Percentiles rank a stretch among this genome's conserved stretches.
Conservation (phyloP, 2,888 invertebrate species). For the Capitulum mitella region DNA sequence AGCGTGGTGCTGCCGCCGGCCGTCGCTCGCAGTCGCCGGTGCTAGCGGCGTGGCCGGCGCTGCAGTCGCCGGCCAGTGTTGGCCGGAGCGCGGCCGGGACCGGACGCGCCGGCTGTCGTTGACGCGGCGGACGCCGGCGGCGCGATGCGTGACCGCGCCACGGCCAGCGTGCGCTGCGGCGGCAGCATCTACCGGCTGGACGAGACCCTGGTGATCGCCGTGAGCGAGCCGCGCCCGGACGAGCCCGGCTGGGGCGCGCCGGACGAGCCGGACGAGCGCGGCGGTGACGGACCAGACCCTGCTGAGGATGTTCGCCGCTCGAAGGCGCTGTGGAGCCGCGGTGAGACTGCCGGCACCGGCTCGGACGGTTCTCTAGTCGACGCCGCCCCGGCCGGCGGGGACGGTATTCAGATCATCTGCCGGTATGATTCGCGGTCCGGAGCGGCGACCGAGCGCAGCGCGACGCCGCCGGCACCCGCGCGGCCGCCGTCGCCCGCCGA, state of each 20-base stretch:
- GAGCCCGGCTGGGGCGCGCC: too few relatives aligned
- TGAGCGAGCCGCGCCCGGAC: neutral
- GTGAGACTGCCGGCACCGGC: too few relatives aligned
- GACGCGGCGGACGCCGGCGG: neutral
- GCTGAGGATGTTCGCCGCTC: too few relatives aligned
- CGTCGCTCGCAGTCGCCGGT: neutral
- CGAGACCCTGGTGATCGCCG: neutral
- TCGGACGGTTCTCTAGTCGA: neutral
- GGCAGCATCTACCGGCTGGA: neutral
- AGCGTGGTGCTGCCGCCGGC: neutral
- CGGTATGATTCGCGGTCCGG: neutral
- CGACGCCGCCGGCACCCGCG: neutral
- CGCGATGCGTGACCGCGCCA: neutral
- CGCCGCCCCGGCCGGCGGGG: neutral
- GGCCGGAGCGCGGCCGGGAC: neutral
- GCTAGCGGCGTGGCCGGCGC: neutral
- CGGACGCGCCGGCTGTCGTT: neutral
- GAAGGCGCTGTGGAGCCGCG: too few relatives aligned
- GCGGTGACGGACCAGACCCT: neutral
- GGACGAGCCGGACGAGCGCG: too few relatives aligned
- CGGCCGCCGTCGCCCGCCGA: neutral
- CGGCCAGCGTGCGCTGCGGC: neutral
- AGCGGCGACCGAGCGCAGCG: too few relatives aligned
- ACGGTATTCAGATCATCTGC: constrained; percentile 4
- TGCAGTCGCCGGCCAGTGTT: neutral